Percentiles rank a stretch among this genome's conserved stretches.
Evolutionary conservation across 1,140 invertebrate genomes (phyloP).

Genomic region (Anastrepha ludens): DNA sequence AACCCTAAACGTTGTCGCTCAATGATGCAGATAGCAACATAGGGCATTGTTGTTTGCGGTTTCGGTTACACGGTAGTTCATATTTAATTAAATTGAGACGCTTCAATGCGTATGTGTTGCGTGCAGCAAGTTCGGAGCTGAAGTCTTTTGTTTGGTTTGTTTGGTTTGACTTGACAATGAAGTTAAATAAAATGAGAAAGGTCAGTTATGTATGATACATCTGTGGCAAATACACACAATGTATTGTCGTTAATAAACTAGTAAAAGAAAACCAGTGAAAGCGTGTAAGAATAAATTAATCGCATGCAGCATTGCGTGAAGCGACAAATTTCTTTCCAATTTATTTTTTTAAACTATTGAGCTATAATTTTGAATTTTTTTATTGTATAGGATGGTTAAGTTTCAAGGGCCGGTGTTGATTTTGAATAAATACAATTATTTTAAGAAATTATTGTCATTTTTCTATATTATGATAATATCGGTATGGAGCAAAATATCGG

Average conservation of each 20-base stretch:
- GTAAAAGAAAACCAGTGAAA: background rate
- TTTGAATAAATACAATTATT: too few relatives aligned
- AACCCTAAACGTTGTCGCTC: constrained; percentile 4
- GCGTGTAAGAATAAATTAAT: background rate
- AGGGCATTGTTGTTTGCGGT: constrained; percentile 15
- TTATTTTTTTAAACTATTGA: too few relatives aligned
- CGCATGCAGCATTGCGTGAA: too few relatives aligned
- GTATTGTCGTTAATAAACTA: background rate
- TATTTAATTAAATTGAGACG: constrained; percentile 31
- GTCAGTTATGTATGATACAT: constrained; percentile 11
- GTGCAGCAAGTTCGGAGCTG: constrained; percentile 25
- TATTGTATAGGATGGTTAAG: too few relatives aligned
- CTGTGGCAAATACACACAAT: background rate
- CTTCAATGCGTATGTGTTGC: constrained; percentile 36
- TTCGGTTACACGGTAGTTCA: constrained; percentile 16
- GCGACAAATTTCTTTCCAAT: too few relatives aligned
- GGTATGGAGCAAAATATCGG: too few relatives aligned
- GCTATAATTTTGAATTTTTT: too few relatives aligned
- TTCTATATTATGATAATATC: too few relatives aligned
- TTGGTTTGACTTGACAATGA: constrained; percentile 18
- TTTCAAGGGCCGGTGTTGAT: too few relatives aligned
- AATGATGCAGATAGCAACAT: background rate
- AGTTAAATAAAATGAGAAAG: background rate
- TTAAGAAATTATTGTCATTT: too few relatives aligned
- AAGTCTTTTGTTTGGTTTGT: constrained; percentile 54